Evolutionary conservation across 2,888 invertebrate species (phyloP), one percentile per base, ranked within the genome.

Genomic region (Cepaea hortensis): DNA sequence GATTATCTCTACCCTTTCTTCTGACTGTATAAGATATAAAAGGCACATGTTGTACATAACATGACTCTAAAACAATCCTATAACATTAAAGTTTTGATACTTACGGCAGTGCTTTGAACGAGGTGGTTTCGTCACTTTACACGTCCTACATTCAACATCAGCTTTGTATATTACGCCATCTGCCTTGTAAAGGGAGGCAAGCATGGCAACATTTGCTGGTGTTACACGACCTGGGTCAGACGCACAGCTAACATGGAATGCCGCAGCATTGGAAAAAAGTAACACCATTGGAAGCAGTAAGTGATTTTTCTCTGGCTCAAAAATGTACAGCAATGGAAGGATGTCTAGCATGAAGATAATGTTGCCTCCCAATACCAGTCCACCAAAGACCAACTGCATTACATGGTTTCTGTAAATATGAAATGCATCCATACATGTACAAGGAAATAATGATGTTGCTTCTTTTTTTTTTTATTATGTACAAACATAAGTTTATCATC

Each of bases 21-120:
- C 55, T 55, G 9, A 55, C 9, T 55, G 11, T 55, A 55, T 11
- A 55, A 11, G 55, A 6, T 55, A 9, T 55, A 55, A 55, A 55
- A 55, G 6, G 55, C 11, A 55, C 9, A 9, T 55, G 55, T 9
- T 9, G 9, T 55, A 55, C 9, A 55, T 11, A 55, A 9, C 55
- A 55, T 55, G 55, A 55, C 11, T 55, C 11, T 55, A 6, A 55
- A 55, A 11, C 55, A 9, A 55, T 55, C 55, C 55, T 55, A 2
- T 55, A 11, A 55, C 55, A 55, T 55, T 9, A 6, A 0, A 61
- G 7, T 77, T 13, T n/a, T n/a, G 55, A 77, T n/a, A 93, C 93
- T 92, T 90, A 94, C 94, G 91, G 88, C 94, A 94, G 88, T 94
- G 94, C 87, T 94, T 94, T 55, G 94, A 93, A 80, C 94, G 89